These are phyloP conservation scores for Melanaphis sacchari DNA, from an alignment of 1,140 invertebrate genomes.

Conservation along the genomic window DNA sequence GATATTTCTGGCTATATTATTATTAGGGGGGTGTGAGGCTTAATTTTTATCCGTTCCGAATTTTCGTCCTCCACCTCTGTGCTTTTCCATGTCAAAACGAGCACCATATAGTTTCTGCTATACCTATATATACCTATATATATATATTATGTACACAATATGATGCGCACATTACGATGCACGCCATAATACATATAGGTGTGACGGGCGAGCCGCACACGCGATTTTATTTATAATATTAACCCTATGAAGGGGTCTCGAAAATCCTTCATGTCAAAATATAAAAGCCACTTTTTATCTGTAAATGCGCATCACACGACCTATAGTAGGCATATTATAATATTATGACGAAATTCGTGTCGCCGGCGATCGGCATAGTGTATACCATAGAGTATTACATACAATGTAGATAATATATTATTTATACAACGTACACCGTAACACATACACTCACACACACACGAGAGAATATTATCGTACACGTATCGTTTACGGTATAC, in stretches of 20 bases:
- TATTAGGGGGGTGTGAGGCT: background rate
- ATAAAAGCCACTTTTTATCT: slow-evolving; percentile 33
- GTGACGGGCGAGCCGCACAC: background rate
- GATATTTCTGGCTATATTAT: slow-evolving; percentile 9
- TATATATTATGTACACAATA: background rate
- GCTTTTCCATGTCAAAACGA: slow-evolving; percentile 27
- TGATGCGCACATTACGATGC: background rate
- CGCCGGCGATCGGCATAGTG: background rate
- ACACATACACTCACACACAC: no score
- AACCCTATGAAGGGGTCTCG: background rate
- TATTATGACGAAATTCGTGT: background rate
- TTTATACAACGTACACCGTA: background rate
- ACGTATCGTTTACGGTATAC: background rate
- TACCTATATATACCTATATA: background rate
- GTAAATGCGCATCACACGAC: background rate
- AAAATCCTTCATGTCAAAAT: slow-evolving; percentile 37
- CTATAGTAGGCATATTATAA: background rate
- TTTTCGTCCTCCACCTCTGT: background rate
- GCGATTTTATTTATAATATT: slow-evolving; percentile 27
- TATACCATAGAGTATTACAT: background rate
- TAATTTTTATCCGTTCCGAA: background rate
- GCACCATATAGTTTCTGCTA: background rate
- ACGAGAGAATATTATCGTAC: background rate
- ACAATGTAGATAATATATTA: background rate
- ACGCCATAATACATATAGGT: background rate